These are phyloP conservation scores for Pogonocichla stellata DNA, from an alignment of 2,113 vertebrate species.

Conservation along the genomic window DNA sequence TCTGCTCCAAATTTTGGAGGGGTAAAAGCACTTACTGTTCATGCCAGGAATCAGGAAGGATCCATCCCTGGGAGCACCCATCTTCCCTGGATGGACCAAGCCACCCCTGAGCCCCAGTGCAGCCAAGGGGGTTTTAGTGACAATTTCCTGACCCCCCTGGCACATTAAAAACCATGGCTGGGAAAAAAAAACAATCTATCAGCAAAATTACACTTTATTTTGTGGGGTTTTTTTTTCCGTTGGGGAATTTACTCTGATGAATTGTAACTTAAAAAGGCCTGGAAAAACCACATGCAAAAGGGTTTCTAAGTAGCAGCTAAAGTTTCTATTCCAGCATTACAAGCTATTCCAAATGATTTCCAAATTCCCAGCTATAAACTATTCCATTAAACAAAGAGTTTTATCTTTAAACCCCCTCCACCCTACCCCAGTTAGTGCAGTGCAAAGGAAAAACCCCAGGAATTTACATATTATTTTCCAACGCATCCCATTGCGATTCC, in stretches of 20 bases:
- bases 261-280: constrained; percentile 77
- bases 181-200: constrained; percentile 57
- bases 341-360: constrained; percentile 35
- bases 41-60: fast-evolving
- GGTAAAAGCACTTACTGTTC: neutral
- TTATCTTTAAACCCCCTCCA: neutral
- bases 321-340: constrained; percentile 49
- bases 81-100: neutral
- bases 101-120: neutral
- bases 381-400: neutral
- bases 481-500: neutral
- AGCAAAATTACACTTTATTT: constrained; percentile 79
- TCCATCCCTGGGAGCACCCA: neutral
- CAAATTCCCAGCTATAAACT: constrained; percentile 15
- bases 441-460: constrained; percentile 55
- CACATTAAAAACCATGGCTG: constrained; percentile 72
- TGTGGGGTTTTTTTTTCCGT: neutral
- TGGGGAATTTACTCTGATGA: constrained; percentile 62
- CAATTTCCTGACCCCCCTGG: neutral
- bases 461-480: constrained; percentile 55
- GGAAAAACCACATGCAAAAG: constrained; percentile 80
- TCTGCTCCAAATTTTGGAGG: neutral
- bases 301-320: constrained; percentile 76
- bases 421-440: constrained; percentile 43
- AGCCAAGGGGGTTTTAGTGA: neutral